Percentiles rank a stretch among this genome's conserved stretches.
These are phyloP conservation scores for Halocaridina rubra DNA, from an alignment of 2,888 invertebrate genomes.

Conservation along the genomic window DNA sequence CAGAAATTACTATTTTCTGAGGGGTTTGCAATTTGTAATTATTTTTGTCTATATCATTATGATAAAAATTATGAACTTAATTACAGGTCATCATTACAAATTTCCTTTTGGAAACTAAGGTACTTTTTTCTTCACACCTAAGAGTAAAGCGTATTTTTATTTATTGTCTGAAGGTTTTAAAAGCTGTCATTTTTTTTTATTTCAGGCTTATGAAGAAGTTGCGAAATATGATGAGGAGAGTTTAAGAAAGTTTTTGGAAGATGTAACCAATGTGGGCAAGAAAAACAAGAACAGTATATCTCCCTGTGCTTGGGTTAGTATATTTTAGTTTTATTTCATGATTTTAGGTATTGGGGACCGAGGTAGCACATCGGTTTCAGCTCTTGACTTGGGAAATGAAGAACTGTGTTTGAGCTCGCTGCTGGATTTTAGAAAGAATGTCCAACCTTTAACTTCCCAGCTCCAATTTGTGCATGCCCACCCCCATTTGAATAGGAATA, in stretches of 20 bases:
- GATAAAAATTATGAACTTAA: no score
- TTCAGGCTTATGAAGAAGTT: slow-evolving; percentile 58
- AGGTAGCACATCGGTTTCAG: neutral
- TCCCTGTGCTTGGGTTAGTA: slow-evolving; percentile 46
- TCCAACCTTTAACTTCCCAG: neutral
- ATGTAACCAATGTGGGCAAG: slow-evolving; percentile 47
- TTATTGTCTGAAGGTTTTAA: no score
- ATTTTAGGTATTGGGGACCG: neutral
- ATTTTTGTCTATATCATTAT: no score
- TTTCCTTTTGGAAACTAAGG: no score
- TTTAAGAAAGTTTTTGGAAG: slow-evolving; percentile 48
- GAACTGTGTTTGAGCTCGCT: neutral
- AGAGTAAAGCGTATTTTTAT: no score
- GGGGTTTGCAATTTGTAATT: no score
- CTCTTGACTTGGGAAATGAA: no score
- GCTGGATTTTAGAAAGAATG: neutral
- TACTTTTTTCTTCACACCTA: no score
- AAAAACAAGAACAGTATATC: slow-evolving; percentile 43
- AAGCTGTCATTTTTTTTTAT: neutral
- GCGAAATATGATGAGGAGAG: slow-evolving; percentile 56
- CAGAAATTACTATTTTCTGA: no score
- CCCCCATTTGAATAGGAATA: neutral
- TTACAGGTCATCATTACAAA: no score
- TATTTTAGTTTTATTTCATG: neutral
- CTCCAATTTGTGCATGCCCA: neutral